These are phyloP conservation scores for Cetonia aurata DNA, from an alignment of 2,888 invertebrate genomes.

Conservation along the genomic window DNA sequence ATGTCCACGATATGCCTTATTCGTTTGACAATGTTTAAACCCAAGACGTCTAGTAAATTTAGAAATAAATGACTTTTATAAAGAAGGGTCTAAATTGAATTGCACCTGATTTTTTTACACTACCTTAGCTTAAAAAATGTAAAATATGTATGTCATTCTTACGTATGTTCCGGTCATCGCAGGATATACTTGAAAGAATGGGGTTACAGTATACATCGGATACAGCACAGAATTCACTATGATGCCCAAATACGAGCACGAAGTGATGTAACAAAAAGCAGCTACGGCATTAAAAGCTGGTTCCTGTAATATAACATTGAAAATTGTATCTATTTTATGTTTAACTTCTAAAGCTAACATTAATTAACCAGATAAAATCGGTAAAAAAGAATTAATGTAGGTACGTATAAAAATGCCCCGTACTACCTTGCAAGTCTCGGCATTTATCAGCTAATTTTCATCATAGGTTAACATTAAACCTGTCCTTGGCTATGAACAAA, in stretches of 20 bases:
- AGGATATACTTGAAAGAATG: conserved; percentile 87
- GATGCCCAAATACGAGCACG: conserved; percentile 84
- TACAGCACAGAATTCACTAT: conserved; percentile 83
- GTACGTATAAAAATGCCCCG: too few species aligned
- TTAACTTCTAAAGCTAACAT: too few species aligned
- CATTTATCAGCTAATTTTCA: too few species aligned
- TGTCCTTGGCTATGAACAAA: conserved; percentile 6
- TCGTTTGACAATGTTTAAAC: too few species aligned
- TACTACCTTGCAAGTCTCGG: too few species aligned
- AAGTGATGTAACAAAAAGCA: conserved; percentile 82
- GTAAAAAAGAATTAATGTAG: too few species aligned
- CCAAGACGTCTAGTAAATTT: too few species aligned
- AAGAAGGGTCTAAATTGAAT: too few species aligned
- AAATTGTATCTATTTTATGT: background rate
- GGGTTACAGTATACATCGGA: conserved; percentile 79
- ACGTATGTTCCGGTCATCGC: conserved; percentile 91
- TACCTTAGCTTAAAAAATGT: conserved; percentile 16
- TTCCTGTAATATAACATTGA: conserved; percentile 71
- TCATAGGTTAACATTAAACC: background rate
- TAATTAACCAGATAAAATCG: too few species aligned
- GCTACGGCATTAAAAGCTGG: conserved; percentile 83
- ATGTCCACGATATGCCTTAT: too few species aligned
- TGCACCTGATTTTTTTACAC: too few species aligned
- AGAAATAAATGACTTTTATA: too few species aligned
- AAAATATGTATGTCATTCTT: conserved; percentile 64